Percentiles rank a stretch among this genome's conserved stretches.
phyloP scores from a whole-genome alignment of 2,113 vertebrate species.

The Eptatretus burgeri region DNA sequence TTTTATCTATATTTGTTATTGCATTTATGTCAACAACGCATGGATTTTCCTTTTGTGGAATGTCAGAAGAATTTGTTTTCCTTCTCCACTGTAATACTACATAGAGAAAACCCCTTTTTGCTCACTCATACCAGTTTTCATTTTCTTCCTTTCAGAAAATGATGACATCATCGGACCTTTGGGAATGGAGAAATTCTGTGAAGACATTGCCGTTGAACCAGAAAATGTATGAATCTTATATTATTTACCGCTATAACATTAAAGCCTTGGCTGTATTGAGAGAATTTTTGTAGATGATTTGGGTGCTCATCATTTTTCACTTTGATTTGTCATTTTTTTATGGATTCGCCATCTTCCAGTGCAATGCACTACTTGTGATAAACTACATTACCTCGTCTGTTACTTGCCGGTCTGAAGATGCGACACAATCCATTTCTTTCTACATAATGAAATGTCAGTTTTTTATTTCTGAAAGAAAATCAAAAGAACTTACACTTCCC shows the following conservation, averaged over 20 bases:
- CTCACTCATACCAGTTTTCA: background rate
- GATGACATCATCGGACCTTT: slow-evolving; percentile 84
- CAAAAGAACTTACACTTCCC: too few species aligned
- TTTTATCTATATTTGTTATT: background rate
- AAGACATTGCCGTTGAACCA: slow-evolving; percentile 93
- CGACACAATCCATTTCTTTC: background rate
- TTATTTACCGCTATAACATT: background rate
- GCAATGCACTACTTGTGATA: background rate
- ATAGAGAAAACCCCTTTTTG: background rate
- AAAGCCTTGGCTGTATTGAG: background rate
- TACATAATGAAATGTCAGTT: background rate
- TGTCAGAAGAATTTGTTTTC: background rate
- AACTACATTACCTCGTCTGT: background rate
- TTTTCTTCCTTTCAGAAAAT: slow-evolving; percentile 26
- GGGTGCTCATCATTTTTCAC: background rate
- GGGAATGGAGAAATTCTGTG: slow-evolving; percentile 98
- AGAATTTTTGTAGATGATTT: background rate
- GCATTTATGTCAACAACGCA: background rate
- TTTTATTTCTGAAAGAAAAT: background rate
- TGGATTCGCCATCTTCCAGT: background rate
- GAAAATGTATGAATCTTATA: slow-evolving; percentile 49
- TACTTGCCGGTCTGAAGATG: background rate
- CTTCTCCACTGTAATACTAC: background rate
- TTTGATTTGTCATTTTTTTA: too few species aligned
- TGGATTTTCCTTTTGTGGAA: background rate